Conservation (phyloP, 2,797 vertebrate species). For the Diceros bicornis region DNA sequence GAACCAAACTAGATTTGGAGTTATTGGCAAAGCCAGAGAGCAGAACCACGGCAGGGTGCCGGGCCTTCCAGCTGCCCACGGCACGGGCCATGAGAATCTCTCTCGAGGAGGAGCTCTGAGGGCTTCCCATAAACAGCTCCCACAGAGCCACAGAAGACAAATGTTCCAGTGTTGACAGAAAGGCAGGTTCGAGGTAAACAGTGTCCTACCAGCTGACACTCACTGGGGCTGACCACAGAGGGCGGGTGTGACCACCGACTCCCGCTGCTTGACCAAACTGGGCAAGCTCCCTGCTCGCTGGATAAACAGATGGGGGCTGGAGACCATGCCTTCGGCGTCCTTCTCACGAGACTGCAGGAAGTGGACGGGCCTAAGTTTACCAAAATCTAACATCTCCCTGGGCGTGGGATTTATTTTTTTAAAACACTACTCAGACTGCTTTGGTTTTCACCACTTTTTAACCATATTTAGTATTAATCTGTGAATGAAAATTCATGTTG, state of each 20-base stretch:
- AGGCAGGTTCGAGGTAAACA: not conserved
- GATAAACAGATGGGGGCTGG: not conserved
- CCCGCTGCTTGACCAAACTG: not conserved
- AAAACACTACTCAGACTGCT: not conserved
- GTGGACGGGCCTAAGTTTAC: not conserved
- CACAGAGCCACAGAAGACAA: not conserved
- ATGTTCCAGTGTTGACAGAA: not conserved
- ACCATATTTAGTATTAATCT: not conserved
- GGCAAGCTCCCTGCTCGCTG: rapidly evolving
- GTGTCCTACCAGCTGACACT: not conserved
- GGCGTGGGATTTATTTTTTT: not conserved
- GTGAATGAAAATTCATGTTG: not conserved
- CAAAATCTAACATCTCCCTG: not conserved
- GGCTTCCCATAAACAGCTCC: not conserved
- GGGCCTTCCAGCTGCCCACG: rapidly evolving
- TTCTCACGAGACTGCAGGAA: slow-evolving; percentile 34
- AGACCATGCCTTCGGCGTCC: rapidly evolving
- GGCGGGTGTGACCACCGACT: not conserved
- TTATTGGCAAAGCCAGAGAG: not conserved
- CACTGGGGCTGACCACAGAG: not conserved
- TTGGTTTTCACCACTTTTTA: not conserved
- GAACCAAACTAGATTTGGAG: not conserved
- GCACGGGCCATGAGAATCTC: rapidly evolving
- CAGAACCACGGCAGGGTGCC: rapidly evolving
- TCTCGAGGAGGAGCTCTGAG: rapidly evolving